phyloP scores from a whole-genome alignment of 2,888 invertebrate species.

The Polymixis flavicincta region DNA sequence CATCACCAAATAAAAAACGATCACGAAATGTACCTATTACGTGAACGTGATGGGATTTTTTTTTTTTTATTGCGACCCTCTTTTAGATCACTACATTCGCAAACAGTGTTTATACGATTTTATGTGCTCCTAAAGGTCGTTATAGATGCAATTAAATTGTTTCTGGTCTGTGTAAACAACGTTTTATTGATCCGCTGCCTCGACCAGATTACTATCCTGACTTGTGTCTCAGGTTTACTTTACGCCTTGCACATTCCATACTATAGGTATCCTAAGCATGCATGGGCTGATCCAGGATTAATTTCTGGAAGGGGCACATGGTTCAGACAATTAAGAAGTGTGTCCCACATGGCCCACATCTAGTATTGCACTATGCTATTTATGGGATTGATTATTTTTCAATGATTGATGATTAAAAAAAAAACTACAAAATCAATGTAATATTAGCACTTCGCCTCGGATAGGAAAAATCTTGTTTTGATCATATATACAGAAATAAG shows the following conservation, averaged over 20 bases:
- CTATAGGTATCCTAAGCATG: background rate
- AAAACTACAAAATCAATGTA: background rate
- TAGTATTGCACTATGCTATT: too few species aligned
- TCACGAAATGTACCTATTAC: constrained; percentile 48
- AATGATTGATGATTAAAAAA: too few species aligned
- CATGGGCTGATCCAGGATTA: background rate
- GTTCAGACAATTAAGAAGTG: background rate
- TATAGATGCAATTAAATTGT: constrained; percentile 59
- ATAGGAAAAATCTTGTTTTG: background rate
- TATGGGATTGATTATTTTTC: background rate
- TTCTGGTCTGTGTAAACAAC: constrained; percentile 54
- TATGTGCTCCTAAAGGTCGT: constrained; percentile 36
- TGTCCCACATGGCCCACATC: too few species aligned
- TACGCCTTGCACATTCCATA: background rate
- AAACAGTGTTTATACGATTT: constrained; percentile 46
- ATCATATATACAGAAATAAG: background rate
- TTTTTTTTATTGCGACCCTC: constrained; percentile 44
- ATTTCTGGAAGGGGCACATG: background rate
- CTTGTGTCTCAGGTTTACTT: constrained; percentile 5
- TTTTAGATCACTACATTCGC: constrained; percentile 48
- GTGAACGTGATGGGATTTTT: constrained; percentile 44
- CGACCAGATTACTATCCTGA: constrained; percentile 21
- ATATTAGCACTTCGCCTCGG: background rate
- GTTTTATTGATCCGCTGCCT: constrained; percentile 57
- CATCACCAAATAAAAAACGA: constrained; percentile 52